Percentiles rank a stretch among this genome's conserved stretches.
Conservation (phyloP, 2,888 invertebrate genomes). For the Tetragnatha montana region DNA sequence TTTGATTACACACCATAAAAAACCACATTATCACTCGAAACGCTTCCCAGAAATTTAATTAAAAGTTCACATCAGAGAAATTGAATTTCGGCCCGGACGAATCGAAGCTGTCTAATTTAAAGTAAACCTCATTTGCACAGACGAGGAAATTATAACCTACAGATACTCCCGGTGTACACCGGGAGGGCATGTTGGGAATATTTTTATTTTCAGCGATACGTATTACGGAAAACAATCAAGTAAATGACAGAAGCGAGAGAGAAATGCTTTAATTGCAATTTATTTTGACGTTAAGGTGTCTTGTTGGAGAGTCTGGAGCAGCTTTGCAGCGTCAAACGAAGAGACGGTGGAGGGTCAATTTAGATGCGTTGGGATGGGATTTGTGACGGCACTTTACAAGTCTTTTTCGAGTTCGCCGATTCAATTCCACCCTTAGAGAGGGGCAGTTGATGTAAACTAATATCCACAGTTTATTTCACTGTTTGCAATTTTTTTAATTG, state of each 20-base stretch:
- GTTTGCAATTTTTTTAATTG: too few species aligned
- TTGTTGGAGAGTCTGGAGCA: too few species aligned
- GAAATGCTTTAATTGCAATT: neutral
- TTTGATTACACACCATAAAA: conserved; percentile 23
- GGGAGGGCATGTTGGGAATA: neutral
- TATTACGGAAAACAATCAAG: neutral
- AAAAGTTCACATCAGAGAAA: conserved; percentile 22
- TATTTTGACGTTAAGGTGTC: neutral
- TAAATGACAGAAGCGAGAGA: neutral
- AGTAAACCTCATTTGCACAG: conserved; percentile 21
- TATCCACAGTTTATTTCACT: too few species aligned
- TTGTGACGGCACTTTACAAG: too few species aligned
- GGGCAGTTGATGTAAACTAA: too few species aligned
- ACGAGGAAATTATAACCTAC: conserved; percentile 9
- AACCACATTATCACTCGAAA: conserved; percentile 17
- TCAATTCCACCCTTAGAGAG: too few species aligned
- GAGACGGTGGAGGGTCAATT: too few species aligned
- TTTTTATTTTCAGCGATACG: neutral
- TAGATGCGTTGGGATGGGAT: too few species aligned
- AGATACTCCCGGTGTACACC: neutral
- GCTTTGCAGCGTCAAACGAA: too few species aligned
- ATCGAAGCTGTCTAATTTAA: conserved; percentile 32
- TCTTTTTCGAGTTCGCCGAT: too few species aligned
- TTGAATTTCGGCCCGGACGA: conserved; percentile 24
- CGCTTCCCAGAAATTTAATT: conserved; percentile 28